These are phyloP conservation scores for Platichthys flesus DNA, from an alignment of 2,113 vertebrate genomes.

Conservation along the genomic window DNA sequence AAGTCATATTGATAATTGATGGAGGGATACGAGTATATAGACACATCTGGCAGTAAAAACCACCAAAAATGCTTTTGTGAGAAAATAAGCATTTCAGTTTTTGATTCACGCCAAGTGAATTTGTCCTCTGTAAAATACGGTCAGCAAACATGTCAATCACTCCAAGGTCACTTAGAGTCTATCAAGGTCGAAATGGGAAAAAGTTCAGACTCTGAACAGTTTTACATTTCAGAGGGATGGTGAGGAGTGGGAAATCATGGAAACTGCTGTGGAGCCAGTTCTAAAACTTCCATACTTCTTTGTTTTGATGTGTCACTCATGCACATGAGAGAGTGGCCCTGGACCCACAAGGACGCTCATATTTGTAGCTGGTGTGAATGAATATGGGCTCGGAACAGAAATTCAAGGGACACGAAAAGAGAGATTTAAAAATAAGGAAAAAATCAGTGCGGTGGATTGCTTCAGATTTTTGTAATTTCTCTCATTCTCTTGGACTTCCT, in stretches of 20 bases:
- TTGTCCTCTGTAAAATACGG: not conserved
- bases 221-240: not conserved
- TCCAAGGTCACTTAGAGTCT: not conserved
- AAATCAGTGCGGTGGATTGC: not conserved
- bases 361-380: not conserved
- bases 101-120: too few relatives aligned
- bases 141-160: not conserved
- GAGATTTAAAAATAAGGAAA: not conserved
- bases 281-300: not conserved
- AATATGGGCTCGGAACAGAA: not conserved
- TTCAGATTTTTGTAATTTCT: not conserved
- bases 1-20: not conserved
- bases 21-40: not conserved
- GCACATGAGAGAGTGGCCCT: not conserved
- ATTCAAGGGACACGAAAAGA: slow-evolving; percentile 13
- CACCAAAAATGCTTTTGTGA: not conserved
- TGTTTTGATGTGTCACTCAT: slow-evolving; percentile 18
- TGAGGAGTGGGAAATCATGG: not conserved
- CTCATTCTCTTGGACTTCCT: not conserved
- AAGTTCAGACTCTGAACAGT: not conserved
- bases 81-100: too few relatives aligned
- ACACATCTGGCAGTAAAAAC: not conserved
- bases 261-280: not conserved
- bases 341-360: slow-evolving; percentile 4
- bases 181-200: not conserved